Percentiles rank a stretch among this genome's conserved stretches.
Evolutionary conservation across 2,113 vertebrate genomes (phyloP).

Genomic region (Carassius carassius): DNA sequence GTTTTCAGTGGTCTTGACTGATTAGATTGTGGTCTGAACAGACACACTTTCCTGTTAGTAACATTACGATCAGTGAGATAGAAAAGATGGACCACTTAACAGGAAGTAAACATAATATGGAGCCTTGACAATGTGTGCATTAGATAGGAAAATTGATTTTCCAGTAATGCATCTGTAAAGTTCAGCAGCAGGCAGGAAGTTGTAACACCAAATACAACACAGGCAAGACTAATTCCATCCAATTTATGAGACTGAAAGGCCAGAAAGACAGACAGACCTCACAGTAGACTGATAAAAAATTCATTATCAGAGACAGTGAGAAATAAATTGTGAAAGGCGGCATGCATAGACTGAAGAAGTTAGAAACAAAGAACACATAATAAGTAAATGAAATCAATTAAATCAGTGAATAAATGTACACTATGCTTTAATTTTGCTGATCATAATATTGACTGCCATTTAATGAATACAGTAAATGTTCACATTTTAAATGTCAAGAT

Average conservation of each 20-base stretch:
- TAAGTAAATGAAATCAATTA: background rate
- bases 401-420: background rate
- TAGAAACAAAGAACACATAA: no score
- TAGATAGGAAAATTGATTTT: constrained; percentile 7
- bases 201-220: constrained; percentile 23
- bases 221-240: constrained; percentile 25
- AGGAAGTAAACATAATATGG: background rate
- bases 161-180: constrained; percentile 26
- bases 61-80: background rate
- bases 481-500: background rate
- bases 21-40: background rate
- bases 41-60: background rate
- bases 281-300: background rate
- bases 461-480: background rate
- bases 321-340: background rate
- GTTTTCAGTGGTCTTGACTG: background rate
- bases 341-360: no score
- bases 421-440: background rate
- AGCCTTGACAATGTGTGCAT: constrained; percentile 21
- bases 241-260: background rate
- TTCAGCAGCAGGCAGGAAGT: constrained; percentile 2
- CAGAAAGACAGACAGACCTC: background rate
- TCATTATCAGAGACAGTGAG: background rate
- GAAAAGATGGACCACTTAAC: background rate
- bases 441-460: background rate